These are phyloP conservation scores for Laupala kohalensis DNA, from an alignment of 1,140 invertebrate species.

Conservation along the genomic window DNA sequence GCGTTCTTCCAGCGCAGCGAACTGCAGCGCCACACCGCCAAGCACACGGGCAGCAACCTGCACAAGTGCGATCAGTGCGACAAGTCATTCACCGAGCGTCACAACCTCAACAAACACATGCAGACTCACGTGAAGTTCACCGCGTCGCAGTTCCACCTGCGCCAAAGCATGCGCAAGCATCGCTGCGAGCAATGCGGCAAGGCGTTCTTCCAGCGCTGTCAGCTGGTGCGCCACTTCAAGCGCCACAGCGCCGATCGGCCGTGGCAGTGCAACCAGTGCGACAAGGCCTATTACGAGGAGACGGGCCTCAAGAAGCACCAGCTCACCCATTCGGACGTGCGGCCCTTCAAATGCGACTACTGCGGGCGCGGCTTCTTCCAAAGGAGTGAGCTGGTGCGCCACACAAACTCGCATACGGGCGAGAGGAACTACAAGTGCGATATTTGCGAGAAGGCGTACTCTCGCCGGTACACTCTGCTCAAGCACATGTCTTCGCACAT, in stretches of 20 bases:
- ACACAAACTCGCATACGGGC: background rate
- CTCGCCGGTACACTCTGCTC: background rate
- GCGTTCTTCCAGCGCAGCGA: background rate
- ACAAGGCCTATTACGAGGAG: background rate
- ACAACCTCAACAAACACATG: background rate
- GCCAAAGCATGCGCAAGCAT: background rate
- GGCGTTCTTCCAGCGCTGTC: background rate
- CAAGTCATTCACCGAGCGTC: constrained; percentile 9
- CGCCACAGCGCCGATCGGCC: background rate
- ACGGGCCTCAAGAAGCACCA: background rate
- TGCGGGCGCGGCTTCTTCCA: background rate
- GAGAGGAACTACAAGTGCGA: background rate
- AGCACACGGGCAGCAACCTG: background rate
- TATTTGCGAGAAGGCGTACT: background rate
- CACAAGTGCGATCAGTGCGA: constrained; percentile 9
- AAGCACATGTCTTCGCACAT: background rate
- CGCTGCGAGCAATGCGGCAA: background rate
- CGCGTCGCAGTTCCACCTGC: background rate
- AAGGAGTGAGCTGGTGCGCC: background rate
- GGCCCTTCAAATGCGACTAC: background rate
- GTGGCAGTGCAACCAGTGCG: background rate
- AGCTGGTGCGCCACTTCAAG: background rate
- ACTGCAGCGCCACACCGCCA: background rate
- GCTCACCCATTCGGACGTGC: background rate
- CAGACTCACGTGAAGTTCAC: constrained; percentile 2